Percentiles rank a stretch among this genome's conserved stretches.
Conservation (phyloP, 2,797 vertebrate genomes). For the Rhincodon typus region DNA sequence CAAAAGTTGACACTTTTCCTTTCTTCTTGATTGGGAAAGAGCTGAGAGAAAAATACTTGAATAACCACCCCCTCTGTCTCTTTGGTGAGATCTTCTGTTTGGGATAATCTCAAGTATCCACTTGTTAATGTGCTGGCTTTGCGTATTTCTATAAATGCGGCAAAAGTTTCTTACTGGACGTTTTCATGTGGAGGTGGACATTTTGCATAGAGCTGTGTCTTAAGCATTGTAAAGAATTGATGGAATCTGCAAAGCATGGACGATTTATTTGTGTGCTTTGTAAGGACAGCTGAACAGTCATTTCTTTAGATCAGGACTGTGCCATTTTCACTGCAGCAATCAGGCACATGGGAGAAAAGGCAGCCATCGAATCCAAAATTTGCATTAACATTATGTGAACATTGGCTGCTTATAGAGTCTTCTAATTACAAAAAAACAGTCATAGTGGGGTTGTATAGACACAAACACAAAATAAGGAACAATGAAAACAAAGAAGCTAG, state of each 20-base stretch:
- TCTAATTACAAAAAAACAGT: conserved; percentile 12
- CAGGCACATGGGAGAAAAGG: background rate
- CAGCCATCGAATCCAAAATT: background rate
- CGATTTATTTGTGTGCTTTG: background rate
- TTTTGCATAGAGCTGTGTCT: background rate
- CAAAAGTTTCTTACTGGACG: background rate
- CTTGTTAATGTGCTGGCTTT: background rate
- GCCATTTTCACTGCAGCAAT: background rate
- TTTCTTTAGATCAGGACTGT: background rate
- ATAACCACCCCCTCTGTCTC: background rate
- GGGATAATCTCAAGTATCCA: background rate
- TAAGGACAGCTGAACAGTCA: background rate
- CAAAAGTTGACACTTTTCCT: background rate
- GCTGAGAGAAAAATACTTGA: background rate
- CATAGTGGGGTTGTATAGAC: background rate
- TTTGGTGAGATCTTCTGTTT: background rate
- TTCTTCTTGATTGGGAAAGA: background rate
- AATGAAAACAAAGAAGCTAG: conserved; percentile 27
- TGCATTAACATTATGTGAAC: background rate
- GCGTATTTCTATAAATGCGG: background rate
- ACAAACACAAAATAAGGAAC: background rate
- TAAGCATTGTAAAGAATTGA: background rate
- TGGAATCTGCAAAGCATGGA: background rate
- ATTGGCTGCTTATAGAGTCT: background rate
- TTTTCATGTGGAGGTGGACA: background rate